Percentiles rank a stretch among this genome's conserved stretches.
Evolutionary conservation across 2,888 invertebrate genomes (phyloP).

Genomic region (Scelioninae gen. 1): DNA sequence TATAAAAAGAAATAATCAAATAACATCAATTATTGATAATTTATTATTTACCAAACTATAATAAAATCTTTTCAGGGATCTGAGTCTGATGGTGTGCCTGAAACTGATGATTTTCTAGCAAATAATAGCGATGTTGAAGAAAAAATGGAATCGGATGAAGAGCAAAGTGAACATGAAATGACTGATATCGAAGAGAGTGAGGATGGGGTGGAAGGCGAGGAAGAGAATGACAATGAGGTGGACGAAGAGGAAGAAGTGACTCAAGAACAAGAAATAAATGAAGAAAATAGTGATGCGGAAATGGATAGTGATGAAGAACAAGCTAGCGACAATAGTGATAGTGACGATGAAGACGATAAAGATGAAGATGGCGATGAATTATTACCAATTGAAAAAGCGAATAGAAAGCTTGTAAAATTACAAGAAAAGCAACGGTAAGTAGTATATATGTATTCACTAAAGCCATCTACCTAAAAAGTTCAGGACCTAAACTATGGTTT

Average conservation of each 20-base stretch:
- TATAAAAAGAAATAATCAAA: no score
- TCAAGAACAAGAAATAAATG: slow-evolving; percentile 76
- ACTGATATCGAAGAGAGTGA: slow-evolving; percentile 82
- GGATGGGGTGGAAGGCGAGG: slow-evolving; percentile 81
- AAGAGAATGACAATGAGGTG: slow-evolving; percentile 77
- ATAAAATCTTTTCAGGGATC: slow-evolving; percentile 25
- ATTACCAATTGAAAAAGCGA: slow-evolving; percentile 94
- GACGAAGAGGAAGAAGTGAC: slow-evolving; percentile 46
- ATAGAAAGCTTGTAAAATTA: slow-evolving; percentile 90
- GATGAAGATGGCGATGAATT: slow-evolving; percentile 88
- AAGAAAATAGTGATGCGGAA: slow-evolving; percentile 81
- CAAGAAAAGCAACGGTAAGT: slow-evolving; percentile 87
- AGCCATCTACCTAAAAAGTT: no score
- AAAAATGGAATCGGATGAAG: neutral
- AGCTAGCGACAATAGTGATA: no score
- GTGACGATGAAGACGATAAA: slow-evolving; percentile 59
- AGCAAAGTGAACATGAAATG: slow-evolving; percentile 76
- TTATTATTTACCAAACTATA: neutral
- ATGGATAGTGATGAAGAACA: neutral
- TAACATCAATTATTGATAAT: no score
- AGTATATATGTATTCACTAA: no score
- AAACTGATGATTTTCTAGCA: slow-evolving; percentile 65
- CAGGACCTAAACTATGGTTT: no score
- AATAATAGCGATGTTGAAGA: neutral
- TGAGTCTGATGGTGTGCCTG: slow-evolving; percentile 52